Evolutionary conservation across 2,113 vertebrate species (phyloP).

Genomic region (Thunnus thynnus): DNA sequence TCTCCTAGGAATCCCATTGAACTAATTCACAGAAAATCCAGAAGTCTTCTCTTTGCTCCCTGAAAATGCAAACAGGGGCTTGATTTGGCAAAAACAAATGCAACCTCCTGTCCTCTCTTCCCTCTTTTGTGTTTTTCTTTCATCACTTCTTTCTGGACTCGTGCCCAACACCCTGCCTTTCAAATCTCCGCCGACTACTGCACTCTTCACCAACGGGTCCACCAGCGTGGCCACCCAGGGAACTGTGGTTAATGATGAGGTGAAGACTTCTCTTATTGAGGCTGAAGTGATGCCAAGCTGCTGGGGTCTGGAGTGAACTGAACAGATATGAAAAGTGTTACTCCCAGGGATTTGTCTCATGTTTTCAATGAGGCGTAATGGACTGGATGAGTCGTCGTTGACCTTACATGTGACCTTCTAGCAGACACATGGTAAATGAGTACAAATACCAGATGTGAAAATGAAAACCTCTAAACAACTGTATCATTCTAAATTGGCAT

Average conservation of each 20-base stretch:
- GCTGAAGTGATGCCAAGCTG: conserved; percentile 37
- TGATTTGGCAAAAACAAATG: conserved; percentile 31
- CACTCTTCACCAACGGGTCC: conserved; percentile 4
- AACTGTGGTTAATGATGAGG: conserved; percentile 44
- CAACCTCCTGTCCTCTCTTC: conserved; percentile 20
- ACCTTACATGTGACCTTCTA: conserved; percentile 31
- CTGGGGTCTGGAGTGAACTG: conserved; percentile 12
- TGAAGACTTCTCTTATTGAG: conserved; percentile 41
- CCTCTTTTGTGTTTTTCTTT: conserved; percentile 37
- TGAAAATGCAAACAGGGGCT: conserved; percentile 72
- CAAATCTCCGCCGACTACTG: conserved; percentile 30
- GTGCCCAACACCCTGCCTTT: conserved; percentile 17
- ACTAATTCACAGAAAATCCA: conserved; percentile 81
- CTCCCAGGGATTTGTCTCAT: conserved; percentile 9
- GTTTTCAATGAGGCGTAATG: conserved; percentile 27
- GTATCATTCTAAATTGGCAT: conserved; percentile 32
- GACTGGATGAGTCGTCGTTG: conserved; percentile 35
- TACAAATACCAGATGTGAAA: conserved; percentile 52
- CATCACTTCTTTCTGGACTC: conserved; percentile 22
- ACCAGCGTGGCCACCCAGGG: conserved; percentile 32
- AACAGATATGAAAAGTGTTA: conserved; percentile 24
- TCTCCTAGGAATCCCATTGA: conserved; percentile 85
- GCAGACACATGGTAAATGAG: conserved; percentile 9
- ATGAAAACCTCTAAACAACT: conserved; percentile 49
- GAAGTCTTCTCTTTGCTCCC: conserved; percentile 72